These are phyloP conservation scores for Zoanthus sansibaricus DNA, from an alignment of 92 coral and sea anemone species.

Conservation along the genomic window DNA sequence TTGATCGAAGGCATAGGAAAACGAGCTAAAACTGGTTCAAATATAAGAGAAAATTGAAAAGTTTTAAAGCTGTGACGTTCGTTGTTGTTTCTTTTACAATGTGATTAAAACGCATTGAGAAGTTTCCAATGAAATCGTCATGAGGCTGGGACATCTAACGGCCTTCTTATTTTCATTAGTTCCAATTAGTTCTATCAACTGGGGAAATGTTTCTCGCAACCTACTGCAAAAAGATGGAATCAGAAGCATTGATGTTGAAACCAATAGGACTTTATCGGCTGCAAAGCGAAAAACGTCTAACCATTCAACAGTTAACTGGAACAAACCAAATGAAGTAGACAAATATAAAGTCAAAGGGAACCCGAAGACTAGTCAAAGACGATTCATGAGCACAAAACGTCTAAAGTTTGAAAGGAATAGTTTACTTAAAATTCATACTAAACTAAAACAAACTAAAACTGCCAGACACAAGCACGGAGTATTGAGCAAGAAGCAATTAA, in stretches of 20 bases:
- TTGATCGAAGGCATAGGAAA: not conserved
- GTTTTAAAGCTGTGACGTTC: not conserved
- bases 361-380: not conserved
- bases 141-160: not conserved
- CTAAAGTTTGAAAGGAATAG: slow-evolving; percentile 18
- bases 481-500: slow-evolving; percentile 48
- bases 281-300: not conserved
- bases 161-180: not conserved
- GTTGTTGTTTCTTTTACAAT: not conserved
- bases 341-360: not conserved
- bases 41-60: not conserved
- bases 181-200: not conserved
- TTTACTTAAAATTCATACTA: not conserved
- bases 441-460: not conserved
- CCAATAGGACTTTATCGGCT: not conserved
- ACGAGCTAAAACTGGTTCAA: not conserved
- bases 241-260: not conserved
- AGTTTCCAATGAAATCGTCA: slow-evolving; percentile 2
- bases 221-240: not conserved
- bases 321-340: not conserved
- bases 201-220: not conserved
- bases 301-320: not conserved
- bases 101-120: not conserved
- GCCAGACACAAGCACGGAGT: not conserved
- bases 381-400: not conserved